phyloP scores from a whole-genome alignment of 2,113 vertebrate genomes.

The Triplophysa dalaica region DNA sequence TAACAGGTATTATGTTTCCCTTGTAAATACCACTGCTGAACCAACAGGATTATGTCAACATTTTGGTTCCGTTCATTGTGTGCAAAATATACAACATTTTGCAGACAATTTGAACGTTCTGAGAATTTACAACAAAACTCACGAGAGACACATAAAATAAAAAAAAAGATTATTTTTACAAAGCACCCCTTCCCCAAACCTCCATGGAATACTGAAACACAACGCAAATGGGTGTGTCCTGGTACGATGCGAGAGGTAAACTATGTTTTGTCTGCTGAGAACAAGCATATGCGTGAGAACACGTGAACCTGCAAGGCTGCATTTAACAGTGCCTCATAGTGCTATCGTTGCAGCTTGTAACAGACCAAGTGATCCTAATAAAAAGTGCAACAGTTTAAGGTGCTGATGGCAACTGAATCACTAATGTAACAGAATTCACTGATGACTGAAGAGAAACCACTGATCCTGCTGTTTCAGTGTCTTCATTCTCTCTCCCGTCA shows the following conservation, averaged over 20 bases:
- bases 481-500: slow-evolving; percentile 25
- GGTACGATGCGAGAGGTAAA: slow-evolving; percentile 72
- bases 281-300: slow-evolving; percentile 44
- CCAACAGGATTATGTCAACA: slow-evolving; percentile 70
- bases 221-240: slow-evolving; percentile 62
- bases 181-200: slow-evolving; percentile 39
- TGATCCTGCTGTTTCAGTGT: slow-evolving; percentile 45
- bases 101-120: slow-evolving; percentile 42
- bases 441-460: slow-evolving; percentile 40
- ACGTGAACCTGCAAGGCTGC: slow-evolving; percentile 46
- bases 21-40: slow-evolving; percentile 70
- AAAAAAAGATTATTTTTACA: slow-evolving; percentile 55
- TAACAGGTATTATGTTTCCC: slow-evolving; percentile 73
- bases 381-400: slow-evolving; percentile 80
- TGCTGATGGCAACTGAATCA: slow-evolving; percentile 71
- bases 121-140: slow-evolving; percentile 45
- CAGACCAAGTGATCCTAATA: slow-evolving; percentile 59
- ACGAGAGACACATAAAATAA: slow-evolving; percentile 55
- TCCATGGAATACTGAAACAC: slow-evolving; percentile 68
- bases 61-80: slow-evolving; percentile 77
- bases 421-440: slow-evolving; percentile 53
- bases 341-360: slow-evolving; percentile 62
- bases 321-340: slow-evolving; percentile 57
- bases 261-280: slow-evolving; percentile 57
- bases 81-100: slow-evolving; percentile 79